Base-by-base conservation (phyloP, 2,797 vertebrate genomes). In the Acanthornis magna region DNA sequence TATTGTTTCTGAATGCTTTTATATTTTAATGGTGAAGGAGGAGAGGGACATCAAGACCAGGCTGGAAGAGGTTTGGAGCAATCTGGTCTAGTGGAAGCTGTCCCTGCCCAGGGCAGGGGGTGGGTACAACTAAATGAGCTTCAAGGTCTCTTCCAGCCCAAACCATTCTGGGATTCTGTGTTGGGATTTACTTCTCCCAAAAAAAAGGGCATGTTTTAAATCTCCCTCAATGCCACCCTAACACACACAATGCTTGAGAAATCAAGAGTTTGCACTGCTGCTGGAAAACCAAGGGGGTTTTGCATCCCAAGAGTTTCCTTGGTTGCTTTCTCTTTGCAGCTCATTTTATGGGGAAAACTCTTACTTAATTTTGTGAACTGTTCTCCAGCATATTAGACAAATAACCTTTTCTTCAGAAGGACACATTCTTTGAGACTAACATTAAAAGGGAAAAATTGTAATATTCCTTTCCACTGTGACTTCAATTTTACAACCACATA, bases 321-420 rank as follows among this genome's bases (percentile, higher is more conserved):
- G 50, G 45, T 74, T 63, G 50, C 38, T 48, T 77, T 50, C 54
- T 68, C 80, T 86, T 50, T n/a, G 53, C 76, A 54, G 79, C 21
- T 65, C 47, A 7, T 88, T 86, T 86, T 54, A 84, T 4, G 23
- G 57, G 53, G 63, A 53, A 80, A 94, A 87, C 43, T 72, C 27
- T 34, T 27, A 72, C 10, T 87, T 85, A 81, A 58, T 92, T 88
- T 43, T 63, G 71, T 3, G 1, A 94, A 81, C 79, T 76, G 47
- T 26, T 93, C 87, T 81, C 70, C 60, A 78, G 73, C 45, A 85
- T 70, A 88, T 89, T 68, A 95, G 75, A 94, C 70, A 94, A 95
- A 94, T 62, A 93, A 81, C 89, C 89, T 91, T 91, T 86, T 78
- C 82, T 91, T 85, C 70, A 55, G 87, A 92, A 95, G 85, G 87